Conservation (phyloP, 2,113 vertebrate species). For the Pteropus alecto region DNA sequence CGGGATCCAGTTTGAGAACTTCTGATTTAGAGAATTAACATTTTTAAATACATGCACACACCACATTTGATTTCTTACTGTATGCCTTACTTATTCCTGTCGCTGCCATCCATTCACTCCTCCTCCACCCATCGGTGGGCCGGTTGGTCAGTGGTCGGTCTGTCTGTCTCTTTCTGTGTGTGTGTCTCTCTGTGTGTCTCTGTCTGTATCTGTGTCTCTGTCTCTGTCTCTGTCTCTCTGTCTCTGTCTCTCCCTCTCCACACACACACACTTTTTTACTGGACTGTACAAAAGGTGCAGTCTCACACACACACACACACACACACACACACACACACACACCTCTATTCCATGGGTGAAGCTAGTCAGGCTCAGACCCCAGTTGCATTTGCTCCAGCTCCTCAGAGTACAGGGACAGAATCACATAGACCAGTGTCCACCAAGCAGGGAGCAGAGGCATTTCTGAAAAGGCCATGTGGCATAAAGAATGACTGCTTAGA, state of each 20-base stretch:
- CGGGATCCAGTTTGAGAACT: background rate
- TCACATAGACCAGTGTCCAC: background rate
- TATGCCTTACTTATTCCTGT: background rate
- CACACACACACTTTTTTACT: no score
- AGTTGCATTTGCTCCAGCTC: background rate
- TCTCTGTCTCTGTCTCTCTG: no score
- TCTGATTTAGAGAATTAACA: slow-evolving; percentile 3
- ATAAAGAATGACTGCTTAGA: background rate
- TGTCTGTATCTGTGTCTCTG: no score
- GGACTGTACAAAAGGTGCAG: no score
- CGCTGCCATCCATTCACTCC: background rate
- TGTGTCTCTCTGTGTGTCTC: no score
- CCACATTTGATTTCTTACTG: background rate
- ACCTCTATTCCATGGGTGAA: background rate
- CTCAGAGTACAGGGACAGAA: background rate
- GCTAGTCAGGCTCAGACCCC: background rate
- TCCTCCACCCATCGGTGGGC: no score
- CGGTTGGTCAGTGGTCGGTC: no score
- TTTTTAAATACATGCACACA: background rate
- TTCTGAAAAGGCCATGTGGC: background rate
- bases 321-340: background rate
- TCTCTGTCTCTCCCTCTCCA: no score
- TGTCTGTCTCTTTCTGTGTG: no score
- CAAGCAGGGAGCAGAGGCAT: background rate
- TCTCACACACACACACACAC: background rate